Evolutionary conservation across 2,113 vertebrate species (phyloP).

Genomic region (Rana temporaria): DNA sequence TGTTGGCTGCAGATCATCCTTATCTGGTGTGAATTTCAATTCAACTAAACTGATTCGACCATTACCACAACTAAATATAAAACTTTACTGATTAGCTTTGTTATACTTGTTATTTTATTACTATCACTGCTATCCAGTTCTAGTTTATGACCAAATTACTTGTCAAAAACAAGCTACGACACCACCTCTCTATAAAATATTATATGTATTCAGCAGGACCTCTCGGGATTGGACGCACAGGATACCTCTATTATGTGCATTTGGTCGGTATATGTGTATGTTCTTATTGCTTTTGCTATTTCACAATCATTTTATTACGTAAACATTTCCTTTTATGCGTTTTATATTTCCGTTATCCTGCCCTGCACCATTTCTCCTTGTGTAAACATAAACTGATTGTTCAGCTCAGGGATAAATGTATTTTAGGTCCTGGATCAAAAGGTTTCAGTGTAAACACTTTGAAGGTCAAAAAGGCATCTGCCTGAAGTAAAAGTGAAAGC

Average conservation of each 20-base stretch:
- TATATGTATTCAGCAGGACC: no score
- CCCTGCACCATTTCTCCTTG: background rate
- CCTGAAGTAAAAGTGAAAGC: conserved; percentile 51
- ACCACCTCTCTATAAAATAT: no score
- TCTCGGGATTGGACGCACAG: no score
- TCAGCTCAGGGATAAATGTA: background rate
- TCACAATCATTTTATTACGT: background rate
- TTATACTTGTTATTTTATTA: no score
- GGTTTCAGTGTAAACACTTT: conserved; percentile 11
- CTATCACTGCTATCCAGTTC: background rate
- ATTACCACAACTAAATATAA: no score
- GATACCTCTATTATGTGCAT: background rate
- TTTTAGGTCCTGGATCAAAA: conserved; percentile 23
- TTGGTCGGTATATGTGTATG: background rate
- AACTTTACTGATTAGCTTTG: no score
- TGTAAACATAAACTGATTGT: conserved; percentile 14
- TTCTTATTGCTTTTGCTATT: background rate
- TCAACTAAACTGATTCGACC: no score
- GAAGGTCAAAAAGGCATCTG: conserved; percentile 28
- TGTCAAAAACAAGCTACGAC: no score
- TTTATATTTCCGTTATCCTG: background rate
- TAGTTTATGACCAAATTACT: background rate
- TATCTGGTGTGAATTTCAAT: no score
- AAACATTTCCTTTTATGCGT: conserved; percentile 6
- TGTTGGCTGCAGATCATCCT: no score